Evolutionary conservation across 2,113 vertebrate species (phyloP).

Genomic region (Todiramphus saurophagus): DNA sequence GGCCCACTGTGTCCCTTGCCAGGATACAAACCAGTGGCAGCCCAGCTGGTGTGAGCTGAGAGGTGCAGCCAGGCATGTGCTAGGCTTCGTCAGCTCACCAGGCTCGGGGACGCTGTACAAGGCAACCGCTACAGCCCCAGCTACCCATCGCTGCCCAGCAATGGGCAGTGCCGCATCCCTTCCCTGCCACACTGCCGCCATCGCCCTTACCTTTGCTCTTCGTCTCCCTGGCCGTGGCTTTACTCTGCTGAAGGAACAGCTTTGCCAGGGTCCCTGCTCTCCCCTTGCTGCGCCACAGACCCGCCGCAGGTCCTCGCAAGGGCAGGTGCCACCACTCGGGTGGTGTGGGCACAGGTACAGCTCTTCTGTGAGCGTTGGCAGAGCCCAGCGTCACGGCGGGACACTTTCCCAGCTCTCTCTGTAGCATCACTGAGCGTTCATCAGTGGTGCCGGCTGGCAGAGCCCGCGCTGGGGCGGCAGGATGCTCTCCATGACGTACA

Average conservation of each 20-base stretch:
- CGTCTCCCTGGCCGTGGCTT: background rate
- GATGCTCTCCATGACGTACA: conserved; percentile 98
- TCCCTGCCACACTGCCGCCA: background rate
- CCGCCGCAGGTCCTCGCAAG: background rate
- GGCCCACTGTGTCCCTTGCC: accelerated
- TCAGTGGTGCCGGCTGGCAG: conserved; percentile 73
- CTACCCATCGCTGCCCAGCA: background rate
- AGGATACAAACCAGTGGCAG: background rate
- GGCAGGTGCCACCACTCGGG: accelerated
- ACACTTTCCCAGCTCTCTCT: conserved; percentile 7
- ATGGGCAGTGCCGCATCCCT: accelerated
- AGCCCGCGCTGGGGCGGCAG: conserved; percentile 76
- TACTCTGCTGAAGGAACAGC: background rate
- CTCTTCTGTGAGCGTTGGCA: background rate
- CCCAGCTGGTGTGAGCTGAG: background rate
- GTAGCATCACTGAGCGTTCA: background rate
- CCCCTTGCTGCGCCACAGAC: background rate
- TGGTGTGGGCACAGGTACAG: accelerated
- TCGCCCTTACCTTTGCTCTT: background rate
- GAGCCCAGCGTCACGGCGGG: background rate
- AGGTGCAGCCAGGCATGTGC: background rate
- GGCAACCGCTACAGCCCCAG: background rate
- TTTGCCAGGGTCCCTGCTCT: background rate
- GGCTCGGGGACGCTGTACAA: background rate
- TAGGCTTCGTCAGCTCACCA: background rate